Percentiles rank a stretch among this genome's conserved stretches.
phyloP scores from a whole-genome alignment of 2,113 vertebrate species.

The Sapayoa aenigma region DNA sequence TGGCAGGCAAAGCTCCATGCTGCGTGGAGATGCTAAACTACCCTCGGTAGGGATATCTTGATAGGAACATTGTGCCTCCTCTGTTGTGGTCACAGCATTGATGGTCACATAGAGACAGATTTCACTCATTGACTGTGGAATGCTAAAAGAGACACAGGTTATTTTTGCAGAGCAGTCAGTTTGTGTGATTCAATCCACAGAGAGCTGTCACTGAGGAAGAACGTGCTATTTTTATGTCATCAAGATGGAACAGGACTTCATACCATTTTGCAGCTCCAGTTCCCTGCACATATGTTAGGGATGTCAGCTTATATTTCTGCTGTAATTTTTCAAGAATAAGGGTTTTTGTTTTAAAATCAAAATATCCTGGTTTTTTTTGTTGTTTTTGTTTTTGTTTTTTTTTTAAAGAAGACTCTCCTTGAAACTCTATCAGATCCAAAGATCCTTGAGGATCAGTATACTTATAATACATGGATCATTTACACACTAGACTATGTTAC shows the following conservation, averaged over 20 bases:
- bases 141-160: not conserved
- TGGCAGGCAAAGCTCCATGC: not conserved
- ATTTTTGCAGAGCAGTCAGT: slow-evolving; percentile 19
- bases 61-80: not conserved
- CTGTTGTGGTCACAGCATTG: not conserved
- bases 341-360: slow-evolving; percentile 13
- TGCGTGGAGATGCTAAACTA: not conserved
- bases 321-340: slow-evolving; percentile 20
- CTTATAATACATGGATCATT: slow-evolving; percentile 25
- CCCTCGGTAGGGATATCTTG: not conserved
- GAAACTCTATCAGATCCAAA: not conserved
- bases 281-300: not conserved
- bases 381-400: too few relatives aligned
- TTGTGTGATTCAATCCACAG: not conserved
- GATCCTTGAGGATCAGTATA: slow-evolving; percentile 34
- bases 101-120: not conserved
- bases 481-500: not conserved
- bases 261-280: not conserved
- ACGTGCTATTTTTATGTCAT: slow-evolving; percentile 30
- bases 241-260: not conserved
- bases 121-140: not conserved
- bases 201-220: not conserved
- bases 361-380: not conserved
- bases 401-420: not conserved
- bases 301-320: not conserved